Base-by-base conservation (phyloP, 2,888 invertebrate genomes). In the Cataglyphis albicans region DNA sequence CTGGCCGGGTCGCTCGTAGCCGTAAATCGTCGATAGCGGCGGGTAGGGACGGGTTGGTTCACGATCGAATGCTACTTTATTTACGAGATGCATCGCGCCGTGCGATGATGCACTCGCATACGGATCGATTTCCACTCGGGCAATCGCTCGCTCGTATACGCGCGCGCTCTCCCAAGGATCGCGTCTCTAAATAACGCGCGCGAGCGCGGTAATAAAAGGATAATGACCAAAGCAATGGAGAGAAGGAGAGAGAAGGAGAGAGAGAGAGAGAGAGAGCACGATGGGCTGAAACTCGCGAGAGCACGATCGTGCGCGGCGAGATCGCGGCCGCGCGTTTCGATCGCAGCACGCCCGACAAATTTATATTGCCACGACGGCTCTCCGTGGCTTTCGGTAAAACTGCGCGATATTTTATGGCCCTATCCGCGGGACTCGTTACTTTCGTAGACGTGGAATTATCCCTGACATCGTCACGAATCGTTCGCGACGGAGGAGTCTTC, bases 41-140 rank as follows among this genome's bases (percentile, higher is more conserved):
- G 70, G 57, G 57, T 48, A 59, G 57, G 29, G 84, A 68, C 35
- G 59, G 65, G 52, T 29, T 76, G 65, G 52, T 29, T 76, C 86
- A 86, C 89, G 90, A 89, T 90, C 89, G 88, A 87, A 87, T 81
- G 90, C 84, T 90, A 87, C 87, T 90, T 89, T 90, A 90, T 90
- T 89, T 88, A 89, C 86, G 90, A 89, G 90, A 90, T 90, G 87
- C 88, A 87, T 67, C 78, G 82, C 78, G 80, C 52, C 80, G 83
- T 70, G 64, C 85, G 89, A 89, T 88, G 89, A 89, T 89, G 89
- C 89, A 89, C 57, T 75, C 76, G 85, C 82, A 88, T 86, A 90
- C 83, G 90, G 89, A 90, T 92, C 90, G 91, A 91, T 92, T 91
- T 92, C 92, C 92, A 93, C 91, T 93, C 91, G 91, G 92, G 91